phyloP scores from a whole-genome alignment of 2,797 vertebrate species.

The Agapornis canus region DNA sequence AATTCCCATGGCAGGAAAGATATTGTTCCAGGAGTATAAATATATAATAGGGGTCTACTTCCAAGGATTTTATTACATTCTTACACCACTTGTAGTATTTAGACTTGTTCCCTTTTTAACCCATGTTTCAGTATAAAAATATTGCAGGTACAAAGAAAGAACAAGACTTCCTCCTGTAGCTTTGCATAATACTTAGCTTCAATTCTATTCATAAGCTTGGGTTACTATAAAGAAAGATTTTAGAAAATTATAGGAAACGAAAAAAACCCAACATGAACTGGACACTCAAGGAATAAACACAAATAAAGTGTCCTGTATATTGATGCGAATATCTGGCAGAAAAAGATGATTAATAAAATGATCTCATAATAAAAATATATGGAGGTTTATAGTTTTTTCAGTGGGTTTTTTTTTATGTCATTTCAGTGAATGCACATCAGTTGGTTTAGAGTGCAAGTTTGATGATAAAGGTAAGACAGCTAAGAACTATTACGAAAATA shows the following conservation, averaged over 20 bases:
- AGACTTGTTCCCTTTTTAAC: background rate
- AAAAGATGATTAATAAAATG: background rate
- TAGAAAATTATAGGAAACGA: background rate
- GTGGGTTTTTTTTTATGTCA: background rate
- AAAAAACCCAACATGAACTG: background rate
- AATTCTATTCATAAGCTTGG: background rate
- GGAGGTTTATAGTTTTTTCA: background rate
- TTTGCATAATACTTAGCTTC: background rate
- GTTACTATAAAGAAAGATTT: background rate
- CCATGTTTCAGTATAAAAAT: background rate
- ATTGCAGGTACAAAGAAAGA: background rate
- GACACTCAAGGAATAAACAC: background rate
- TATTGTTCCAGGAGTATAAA: background rate
- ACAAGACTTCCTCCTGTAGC: background rate
- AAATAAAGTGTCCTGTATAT: background rate
- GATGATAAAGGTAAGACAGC: conserved; percentile 67
- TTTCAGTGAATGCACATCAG: conserved; percentile 71
- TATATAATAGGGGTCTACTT: background rate
- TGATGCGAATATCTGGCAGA: background rate
- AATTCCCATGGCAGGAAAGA: background rate
- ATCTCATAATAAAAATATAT: background rate
- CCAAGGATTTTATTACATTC: background rate
- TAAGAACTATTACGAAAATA: background rate
- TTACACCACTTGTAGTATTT: background rate
- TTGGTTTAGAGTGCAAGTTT: conserved; percentile 62